Percentiles rank a stretch among this genome's conserved stretches.
phyloP scores from a whole-genome alignment of 2,888 invertebrate genomes.

The Ochropleura plecta region DNA sequence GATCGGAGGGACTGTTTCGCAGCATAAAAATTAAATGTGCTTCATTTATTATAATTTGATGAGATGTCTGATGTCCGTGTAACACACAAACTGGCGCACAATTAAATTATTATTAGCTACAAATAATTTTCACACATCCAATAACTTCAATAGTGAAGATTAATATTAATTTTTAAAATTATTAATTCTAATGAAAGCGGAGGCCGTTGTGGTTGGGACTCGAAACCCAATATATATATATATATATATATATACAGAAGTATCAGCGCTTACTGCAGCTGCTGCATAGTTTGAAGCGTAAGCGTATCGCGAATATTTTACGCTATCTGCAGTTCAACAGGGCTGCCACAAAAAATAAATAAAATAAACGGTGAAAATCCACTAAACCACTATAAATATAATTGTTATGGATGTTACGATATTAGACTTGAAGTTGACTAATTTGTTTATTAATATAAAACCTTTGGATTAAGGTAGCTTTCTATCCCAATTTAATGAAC shows the following conservation, averaged over 20 bases:
- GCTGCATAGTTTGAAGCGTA: slow-evolving; percentile 26
- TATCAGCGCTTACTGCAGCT: slow-evolving; percentile 27
- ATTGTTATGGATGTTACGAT: neutral
- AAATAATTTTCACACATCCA: neutral
- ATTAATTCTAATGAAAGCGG: too few species aligned
- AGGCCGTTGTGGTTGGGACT: too few species aligned
- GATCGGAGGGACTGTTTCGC: too few species aligned
- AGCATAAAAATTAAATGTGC: too few species aligned
- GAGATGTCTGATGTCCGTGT: neutral
- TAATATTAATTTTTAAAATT: too few species aligned
- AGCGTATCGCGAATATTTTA: slow-evolving; percentile 45
- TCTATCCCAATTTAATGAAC: slow-evolving; percentile 12
- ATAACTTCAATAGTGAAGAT: neutral
- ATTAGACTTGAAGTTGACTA: neutral
- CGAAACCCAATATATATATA: too few species aligned
- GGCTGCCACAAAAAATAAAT: slow-evolving; percentile 20
- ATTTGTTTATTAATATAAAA: slow-evolving; percentile 14
- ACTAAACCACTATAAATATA: neutral
- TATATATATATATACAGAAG: slow-evolving; percentile 7
- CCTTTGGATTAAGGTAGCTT: neutral
- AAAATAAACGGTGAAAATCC: neutral
- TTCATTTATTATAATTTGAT: neutral
- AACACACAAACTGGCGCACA: neutral
- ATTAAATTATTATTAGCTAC: neutral
- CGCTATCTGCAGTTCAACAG: slow-evolving; percentile 26